Evolutionary conservation across 2,888 invertebrate genomes (phyloP).

Genomic region (Nyleta sp.): DNA sequence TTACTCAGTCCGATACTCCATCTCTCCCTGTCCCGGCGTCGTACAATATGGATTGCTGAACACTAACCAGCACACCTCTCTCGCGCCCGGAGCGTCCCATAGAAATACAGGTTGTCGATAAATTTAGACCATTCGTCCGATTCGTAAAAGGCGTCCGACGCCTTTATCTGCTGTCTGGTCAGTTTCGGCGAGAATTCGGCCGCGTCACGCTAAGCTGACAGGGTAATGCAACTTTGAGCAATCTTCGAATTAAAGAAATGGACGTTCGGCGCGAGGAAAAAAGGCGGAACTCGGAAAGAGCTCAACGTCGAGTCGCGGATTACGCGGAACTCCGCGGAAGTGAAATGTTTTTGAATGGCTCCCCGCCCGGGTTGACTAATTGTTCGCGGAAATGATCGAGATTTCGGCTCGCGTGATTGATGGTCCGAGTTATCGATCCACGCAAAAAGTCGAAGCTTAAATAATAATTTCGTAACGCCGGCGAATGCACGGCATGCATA

Average conservation of each 20-base stretch:
- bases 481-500: conserved; percentile 25
- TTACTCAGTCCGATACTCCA: conserved; percentile 69
- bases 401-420: conserved; percentile 26
- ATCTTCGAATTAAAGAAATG: conserved; percentile 59
- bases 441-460: conserved; percentile 19
- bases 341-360: conserved; percentile 14
- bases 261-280: conserved; percentile 28
- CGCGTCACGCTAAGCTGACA: conserved; percentile 57
- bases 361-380: conserved; percentile 31
- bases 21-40: conserved; percentile 53
- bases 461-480: conserved; percentile 20
- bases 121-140: conserved; percentile 76
- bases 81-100: conserved; percentile 72
- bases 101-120: conserved; percentile 81
- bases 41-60: conserved; percentile 73
- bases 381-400: conserved; percentile 49
- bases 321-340: conserved; percentile 14
- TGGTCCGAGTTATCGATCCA: conserved; percentile 18
- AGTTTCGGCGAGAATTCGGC: conserved; percentile 51
- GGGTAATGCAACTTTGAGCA: conserved; percentile 55
- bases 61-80: conserved; percentile 67
- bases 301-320: conserved; percentile 52
- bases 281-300: conserved; percentile 18
- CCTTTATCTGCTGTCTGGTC: conserved; percentile 68
- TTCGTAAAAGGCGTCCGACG: conserved; percentile 69